phyloP scores from a whole-genome alignment of 2,113 vertebrate species.

The Cranoglanis bouderius region DNA sequence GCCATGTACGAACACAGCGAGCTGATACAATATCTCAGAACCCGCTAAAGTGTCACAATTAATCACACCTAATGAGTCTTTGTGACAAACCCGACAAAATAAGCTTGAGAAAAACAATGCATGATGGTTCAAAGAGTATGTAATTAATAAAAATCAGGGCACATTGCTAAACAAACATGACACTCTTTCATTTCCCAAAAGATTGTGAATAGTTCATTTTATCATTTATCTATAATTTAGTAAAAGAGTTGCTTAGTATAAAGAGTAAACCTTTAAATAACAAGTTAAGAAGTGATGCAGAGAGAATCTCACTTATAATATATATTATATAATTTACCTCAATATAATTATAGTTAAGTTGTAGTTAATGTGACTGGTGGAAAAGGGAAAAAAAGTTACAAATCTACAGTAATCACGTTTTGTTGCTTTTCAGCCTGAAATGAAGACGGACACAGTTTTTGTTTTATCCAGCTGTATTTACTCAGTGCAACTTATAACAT shows the following conservation, averaged over 20 bases:
- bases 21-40: conserved; percentile 53
- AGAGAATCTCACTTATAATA: background rate
- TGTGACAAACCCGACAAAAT: conserved; percentile 53
- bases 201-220: background rate
- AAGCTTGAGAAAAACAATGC: conserved; percentile 4
- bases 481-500: no score
- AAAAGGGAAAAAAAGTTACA: background rate
- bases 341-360: background rate
- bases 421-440: no score
- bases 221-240: background rate
- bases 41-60: conserved; percentile 54
- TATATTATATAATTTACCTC: background rate
- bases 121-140: conserved; percentile 39
- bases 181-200: background rate
- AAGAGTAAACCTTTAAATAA: background rate
- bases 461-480: no score
- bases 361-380: background rate
- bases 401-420: no score
- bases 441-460: no score
- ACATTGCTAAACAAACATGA: background rate
- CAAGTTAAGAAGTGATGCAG: background rate
- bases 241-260: background rate
- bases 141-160: conserved; percentile 51
- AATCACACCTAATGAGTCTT: conserved; percentile 59
- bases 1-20: conserved; percentile 46